Conservation (phyloP, 2,797 vertebrate genomes). For the Notolabrus celidotus region DNA sequence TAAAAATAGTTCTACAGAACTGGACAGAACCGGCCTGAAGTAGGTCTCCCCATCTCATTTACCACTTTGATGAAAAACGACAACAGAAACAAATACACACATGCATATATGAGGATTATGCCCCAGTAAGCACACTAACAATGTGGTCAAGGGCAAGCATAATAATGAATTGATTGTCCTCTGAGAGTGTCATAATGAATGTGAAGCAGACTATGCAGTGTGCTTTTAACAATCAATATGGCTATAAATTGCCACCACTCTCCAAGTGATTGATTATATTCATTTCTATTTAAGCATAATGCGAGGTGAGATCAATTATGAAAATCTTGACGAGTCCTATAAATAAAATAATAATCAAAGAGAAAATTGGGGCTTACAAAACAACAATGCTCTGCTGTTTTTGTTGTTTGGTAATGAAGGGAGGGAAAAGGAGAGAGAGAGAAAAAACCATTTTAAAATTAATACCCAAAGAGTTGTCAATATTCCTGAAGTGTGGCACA, state of each 20-base stretch:
- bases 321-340: constrained; percentile 44
- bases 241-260: constrained; percentile 63
- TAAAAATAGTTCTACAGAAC: background rate
- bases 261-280: constrained; percentile 75
- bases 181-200: constrained; percentile 81
- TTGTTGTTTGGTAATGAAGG: constrained; percentile 15
- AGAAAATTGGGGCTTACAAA: constrained; percentile 30
- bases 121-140: constrained; percentile 73
- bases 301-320: constrained; percentile 64
- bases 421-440: constrained; percentile 13
- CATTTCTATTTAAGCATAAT: constrained; percentile 71
- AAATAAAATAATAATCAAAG: constrained; percentile 42
- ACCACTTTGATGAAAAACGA: constrained; percentile 53
- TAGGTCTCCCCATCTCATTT: background rate
- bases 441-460: constrained; percentile 77
- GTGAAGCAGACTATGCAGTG: constrained; percentile 72
- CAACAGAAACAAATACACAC: constrained; percentile 27
- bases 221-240: constrained; percentile 80
- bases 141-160: constrained; percentile 74
- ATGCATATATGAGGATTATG: constrained; percentile 57
- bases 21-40: constrained; percentile 12
- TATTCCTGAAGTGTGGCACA: constrained; percentile 85
- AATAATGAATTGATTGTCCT: constrained; percentile 81
- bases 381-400: background rate
- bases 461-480: constrained; percentile 85